Base-by-base conservation (phyloP, 2,888 invertebrate species). In the Parthenolecanium corni region DNA sequence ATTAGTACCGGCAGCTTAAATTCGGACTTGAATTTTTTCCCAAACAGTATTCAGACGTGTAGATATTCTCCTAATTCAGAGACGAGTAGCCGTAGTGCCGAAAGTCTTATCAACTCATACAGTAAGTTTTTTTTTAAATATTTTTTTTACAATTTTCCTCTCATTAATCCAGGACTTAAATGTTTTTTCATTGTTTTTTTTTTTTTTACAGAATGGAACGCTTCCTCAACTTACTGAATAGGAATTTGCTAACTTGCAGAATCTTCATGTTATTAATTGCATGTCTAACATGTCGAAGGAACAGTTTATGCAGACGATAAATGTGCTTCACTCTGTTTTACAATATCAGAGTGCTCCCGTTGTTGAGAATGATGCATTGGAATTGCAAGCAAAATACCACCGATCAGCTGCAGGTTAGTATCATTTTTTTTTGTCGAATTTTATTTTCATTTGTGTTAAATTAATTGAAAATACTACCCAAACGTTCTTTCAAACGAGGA, bases 91-190 rank as follows among this genome's bases (percentile, higher is more conserved):
- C 76, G 76, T 64, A 76, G 75, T 68, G 76, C 80, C 65, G 76
- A 76, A 65, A 76, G 76, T 47, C 73, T 80, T 80, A 52, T 74
- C 77, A 36, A 81, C 81, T 67, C 74, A 80, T 70, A 77, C 82
- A 78, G 80, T 80, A 74, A 70, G 70, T 69, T 38, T 6, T 4
- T 31, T n/a, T 5, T 42, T 40, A 9, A 18, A n/a, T n/a, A n/a
- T 4, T 46, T 56, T 24, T 64, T 47, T 9, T 46, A 14, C n/a
- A n/a, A 2, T 47, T 25, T n/a, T n/a, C n/a, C n/a, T n/a, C n/a
- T n/a, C n/a, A n/a, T n/a, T n/a, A n/a, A n/a, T n/a, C n/a, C n/a
- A n/a, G n/a, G n/a, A n/a, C n/a, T n/a, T n/a, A n/a, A n/a, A n/a
- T n/a, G n/a, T n/a, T n/a, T 31, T 31, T 31, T 31, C 4, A 31